Conservation (phyloP, 2,113 vertebrate genomes). For the Tylochromis polylepis region DNA sequence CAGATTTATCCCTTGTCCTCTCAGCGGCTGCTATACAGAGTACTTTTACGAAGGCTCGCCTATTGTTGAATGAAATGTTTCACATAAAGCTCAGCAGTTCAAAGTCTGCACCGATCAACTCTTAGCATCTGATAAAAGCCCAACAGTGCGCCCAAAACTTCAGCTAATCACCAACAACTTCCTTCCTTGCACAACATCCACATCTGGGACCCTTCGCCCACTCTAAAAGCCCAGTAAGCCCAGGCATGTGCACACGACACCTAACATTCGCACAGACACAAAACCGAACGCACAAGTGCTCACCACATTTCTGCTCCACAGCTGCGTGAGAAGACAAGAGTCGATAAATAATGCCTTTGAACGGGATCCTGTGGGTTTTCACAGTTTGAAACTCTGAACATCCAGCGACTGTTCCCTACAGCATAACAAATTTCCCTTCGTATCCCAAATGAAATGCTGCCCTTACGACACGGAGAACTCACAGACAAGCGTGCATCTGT, state of each 20-base stretch:
- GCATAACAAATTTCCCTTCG: slow-evolving; percentile 1
- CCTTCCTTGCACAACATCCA: background rate
- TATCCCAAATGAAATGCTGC: slow-evolving; percentile 8
- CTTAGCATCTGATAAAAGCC: background rate
- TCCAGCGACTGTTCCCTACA: slow-evolving; percentile 24
- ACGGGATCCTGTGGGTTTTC: slow-evolving; percentile 28
- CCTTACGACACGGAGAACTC: background rate
- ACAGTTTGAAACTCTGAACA: slow-evolving; percentile 29
- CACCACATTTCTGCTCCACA: slow-evolving; percentile 55
- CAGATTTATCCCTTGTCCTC: background rate
- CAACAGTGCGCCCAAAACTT: background rate
- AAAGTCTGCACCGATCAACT: background rate
- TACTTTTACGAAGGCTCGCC: background rate
- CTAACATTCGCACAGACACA: slow-evolving; percentile 19
- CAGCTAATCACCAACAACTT: slow-evolving; percentile 7
- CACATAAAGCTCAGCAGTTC: background rate
- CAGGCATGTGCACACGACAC: background rate
- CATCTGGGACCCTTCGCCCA: slow-evolving; percentile 37
- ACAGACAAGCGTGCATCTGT: slow-evolving; percentile 7
- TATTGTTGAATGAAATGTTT: background rate
- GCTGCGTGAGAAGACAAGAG: slow-evolving; percentile 25
- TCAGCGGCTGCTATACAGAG: background rate
- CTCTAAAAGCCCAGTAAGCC: background rate
- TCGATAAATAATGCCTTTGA: slow-evolving; percentile 53
- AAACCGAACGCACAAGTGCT: slow-evolving; percentile 40